Evolutionary conservation across 35 echinoderm and acorn worm genomes (phyloP), one percentile per base, ranked within the genome.

Genomic region (Amphiura filiformis): DNA sequence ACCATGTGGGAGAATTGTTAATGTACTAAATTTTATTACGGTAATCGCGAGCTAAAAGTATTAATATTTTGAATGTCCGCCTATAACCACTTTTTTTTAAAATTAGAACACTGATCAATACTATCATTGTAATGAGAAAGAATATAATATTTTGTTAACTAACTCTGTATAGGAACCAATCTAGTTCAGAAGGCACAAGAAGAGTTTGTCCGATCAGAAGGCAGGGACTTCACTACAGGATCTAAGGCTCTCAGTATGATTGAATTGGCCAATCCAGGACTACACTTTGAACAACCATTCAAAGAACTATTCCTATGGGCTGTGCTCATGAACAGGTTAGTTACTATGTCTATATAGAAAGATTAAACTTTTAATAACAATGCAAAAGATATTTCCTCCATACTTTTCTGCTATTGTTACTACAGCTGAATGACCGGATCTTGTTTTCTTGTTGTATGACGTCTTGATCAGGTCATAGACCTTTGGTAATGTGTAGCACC

Each of bases 281-380:
- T 97, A 87, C 91, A 97, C 41, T 97, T 93, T 85, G 49, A 82
- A 44, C 64, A 93, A 1, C 95, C 95, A 14, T 97, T 97, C 85
- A 87, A 88, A 77, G 95, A 97, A 75, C 85, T 97, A 9, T 97
- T 97, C 34, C 38, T 97, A 26, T 90, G 80, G 84, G 88, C 91
- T 28, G 80, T 97, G 38, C 80, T 93, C 0, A 85, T 87, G 65
- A 76, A 85, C 79, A 91, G 93, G 93, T 95, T n/a, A n/a, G n/a
- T n/a, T n/a, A n/a, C n/a, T n/a, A n/a, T n/a, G n/a, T n/a, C n/a
- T n/a, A n/a, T n/a, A n/a, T n/a, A n/a, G n/a, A n/a, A n/a, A n/a
- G n/a, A n/a, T n/a, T n/a, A n/a, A n/a, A n/a, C n/a, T n/a, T n/a
- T n/a, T n/a, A n/a, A n/a, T n/a, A n/a, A n/a, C n/a, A n/a, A n/a